Conservation (phyloP, 2,888 invertebrate genomes). For the Adelphocoris suturalis region DNA sequence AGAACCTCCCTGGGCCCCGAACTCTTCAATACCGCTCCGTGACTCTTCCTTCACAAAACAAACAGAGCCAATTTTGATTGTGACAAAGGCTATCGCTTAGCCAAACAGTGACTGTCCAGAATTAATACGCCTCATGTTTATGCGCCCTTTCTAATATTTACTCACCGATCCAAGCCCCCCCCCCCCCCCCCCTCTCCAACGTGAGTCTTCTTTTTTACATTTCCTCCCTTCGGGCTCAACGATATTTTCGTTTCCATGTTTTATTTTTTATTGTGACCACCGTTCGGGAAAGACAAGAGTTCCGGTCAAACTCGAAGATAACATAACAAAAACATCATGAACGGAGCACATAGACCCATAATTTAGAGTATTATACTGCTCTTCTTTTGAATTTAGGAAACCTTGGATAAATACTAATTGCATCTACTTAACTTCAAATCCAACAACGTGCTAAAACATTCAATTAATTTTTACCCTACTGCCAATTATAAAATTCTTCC, state of each 20-base stretch:
- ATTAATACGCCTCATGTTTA: conserved; percentile 71
- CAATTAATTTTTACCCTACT: too few relatives aligned
- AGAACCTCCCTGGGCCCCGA: not conserved
- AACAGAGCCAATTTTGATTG: conserved; percentile 70
- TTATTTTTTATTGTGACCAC: not conserved
- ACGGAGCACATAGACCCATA: not conserved
- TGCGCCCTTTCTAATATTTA: conserved; percentile 58
- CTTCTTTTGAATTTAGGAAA: too few relatives aligned
- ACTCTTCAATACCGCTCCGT: conserved; percentile 46
- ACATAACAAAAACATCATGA: not conserved
- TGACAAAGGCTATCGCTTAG: conserved; percentile 69
- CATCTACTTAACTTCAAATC: too few relatives aligned
- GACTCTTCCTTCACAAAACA: conserved; percentile 67
- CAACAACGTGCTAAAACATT: too few relatives aligned
- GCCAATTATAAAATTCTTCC: too few relatives aligned
- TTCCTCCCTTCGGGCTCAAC: not conserved
- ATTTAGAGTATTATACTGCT: too few relatives aligned
- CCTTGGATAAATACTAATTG: too few relatives aligned
- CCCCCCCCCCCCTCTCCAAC: not conserved
- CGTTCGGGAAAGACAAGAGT: not conserved
- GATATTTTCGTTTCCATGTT: not conserved
- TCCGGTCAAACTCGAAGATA: not conserved
- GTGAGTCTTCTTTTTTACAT: not conserved
- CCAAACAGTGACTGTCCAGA: conserved; percentile 70
- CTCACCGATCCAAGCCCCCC: conserved; percentile 44